Evolutionary conservation across 2,797 vertebrate species (phyloP), one percentile per base, ranked within the genome.

Genomic region (Halcyon badia): DNA sequence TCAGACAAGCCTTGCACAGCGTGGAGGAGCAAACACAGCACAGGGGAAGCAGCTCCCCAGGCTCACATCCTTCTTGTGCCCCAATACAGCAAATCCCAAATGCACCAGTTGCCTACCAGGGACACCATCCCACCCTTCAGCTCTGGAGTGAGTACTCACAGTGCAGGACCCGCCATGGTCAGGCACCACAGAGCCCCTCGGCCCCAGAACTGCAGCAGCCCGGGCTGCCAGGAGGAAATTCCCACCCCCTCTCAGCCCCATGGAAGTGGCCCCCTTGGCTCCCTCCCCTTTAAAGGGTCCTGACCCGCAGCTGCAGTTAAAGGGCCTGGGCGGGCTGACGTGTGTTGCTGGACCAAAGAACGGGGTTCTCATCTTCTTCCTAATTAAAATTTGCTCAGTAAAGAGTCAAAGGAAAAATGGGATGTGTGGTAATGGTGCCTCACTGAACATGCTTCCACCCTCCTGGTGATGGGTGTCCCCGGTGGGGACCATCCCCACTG

Each of bases 131-230:
- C 28, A 30, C 28, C 4, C 6, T 11, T 1, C 51, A 51, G 26
- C 26, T 51, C 49, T 51, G 49, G 15, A 28, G 42, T 4, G 5
- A 31, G 18, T 4, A 35, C 58, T 56, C 33, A 28, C 30, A 1
- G 60, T 6, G 28, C 64, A 48, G 69, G 64, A 39, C 57, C 24
- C 7, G 0, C 21, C 0, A 1, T 7, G 25, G 6, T 2, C 60
- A 12, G 24, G 33, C 15, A 14, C 15, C 21, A 5, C 19, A 25
- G 17, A 10, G 16, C 15, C 6, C 39, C 12, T 5, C 10, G 0
- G 5, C 14, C 39, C 39, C 73, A 70, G 11, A 56, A 6, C 64
- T 35, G 21, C 72, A 48, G 3, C 85, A 35, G 33, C 64, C 31
- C 70, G 11, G 13, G 14, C 46, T 56, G 24, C 54, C 62, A 28